phyloP scores from a whole-genome alignment of 2,113 vertebrate species.

The Pelobates fuscus region DNA sequence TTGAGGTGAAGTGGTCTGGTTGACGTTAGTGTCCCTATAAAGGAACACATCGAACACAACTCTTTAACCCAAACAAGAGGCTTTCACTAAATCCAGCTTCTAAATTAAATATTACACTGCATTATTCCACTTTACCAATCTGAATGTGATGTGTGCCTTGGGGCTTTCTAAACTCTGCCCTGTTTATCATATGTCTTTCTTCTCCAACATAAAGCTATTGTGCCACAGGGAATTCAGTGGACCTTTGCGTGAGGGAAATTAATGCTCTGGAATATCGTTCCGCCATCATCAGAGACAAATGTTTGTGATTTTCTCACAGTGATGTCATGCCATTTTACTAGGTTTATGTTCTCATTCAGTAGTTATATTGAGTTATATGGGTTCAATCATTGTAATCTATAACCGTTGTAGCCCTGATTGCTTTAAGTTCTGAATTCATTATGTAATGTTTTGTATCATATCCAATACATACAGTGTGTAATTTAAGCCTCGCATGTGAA shows the following conservation, averaged over 20 bases:
- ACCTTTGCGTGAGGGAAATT: conserved; percentile 36
- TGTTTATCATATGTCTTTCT: conserved; percentile 39
- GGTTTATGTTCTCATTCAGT: conserved; percentile 40
- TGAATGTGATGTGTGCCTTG: conserved; percentile 1
- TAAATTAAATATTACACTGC: conserved; percentile 1
- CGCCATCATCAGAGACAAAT: conserved; percentile 21
- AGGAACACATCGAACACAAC: too few species aligned
- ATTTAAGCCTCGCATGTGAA: not conserved
- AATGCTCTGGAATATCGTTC: conserved; percentile 38
- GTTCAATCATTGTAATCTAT: conserved; percentile 39
- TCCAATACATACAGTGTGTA: conserved; percentile 30
- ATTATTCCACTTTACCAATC: not conserved
- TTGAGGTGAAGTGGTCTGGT: too few species aligned
- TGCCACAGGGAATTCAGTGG: conserved; percentile 23
- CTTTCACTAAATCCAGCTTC: not conserved
- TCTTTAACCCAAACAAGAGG: too few species aligned
- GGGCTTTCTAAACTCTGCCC: conserved; percentile 19
- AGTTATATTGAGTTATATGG: conserved; percentile 34
- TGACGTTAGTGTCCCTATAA: too few species aligned
- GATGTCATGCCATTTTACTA: conserved; percentile 34
- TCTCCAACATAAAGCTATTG: conserved; percentile 16
- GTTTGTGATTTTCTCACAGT: conserved; percentile 43
- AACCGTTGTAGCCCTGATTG: conserved; percentile 21
- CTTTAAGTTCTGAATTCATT: conserved; percentile 26
- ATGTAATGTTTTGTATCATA: conserved; percentile 33